Percentiles rank a stretch among this genome's conserved stretches.
phyloP scores from a whole-genome alignment of 2,797 vertebrate genomes.

The Cygnus olor region DNA sequence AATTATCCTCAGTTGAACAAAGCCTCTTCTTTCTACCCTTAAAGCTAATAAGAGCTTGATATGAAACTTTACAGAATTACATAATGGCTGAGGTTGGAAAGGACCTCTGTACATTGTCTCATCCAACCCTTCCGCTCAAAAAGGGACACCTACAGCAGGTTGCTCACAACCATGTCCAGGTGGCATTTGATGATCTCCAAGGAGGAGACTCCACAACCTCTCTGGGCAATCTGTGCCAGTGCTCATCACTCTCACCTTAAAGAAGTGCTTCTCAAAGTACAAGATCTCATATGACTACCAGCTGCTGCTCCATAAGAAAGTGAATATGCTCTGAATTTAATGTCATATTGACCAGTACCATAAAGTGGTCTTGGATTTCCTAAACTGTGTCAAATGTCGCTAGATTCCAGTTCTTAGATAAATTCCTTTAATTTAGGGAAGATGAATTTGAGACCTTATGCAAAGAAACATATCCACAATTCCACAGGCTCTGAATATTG shows the following conservation, averaged over 20 bases:
- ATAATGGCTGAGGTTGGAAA: too few species aligned
- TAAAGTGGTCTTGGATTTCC: neutral
- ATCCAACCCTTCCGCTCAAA: too few species aligned
- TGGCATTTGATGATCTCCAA: too few species aligned
- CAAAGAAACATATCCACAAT: neutral
- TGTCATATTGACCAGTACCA: neutral
- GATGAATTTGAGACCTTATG: neutral
- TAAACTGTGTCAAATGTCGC: neutral
- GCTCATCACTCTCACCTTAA: too few species aligned
- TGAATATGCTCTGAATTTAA: neutral
- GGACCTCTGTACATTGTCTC: too few species aligned
- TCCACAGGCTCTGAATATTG: neutral
- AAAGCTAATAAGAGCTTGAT: neutral
- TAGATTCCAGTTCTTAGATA: neutral
- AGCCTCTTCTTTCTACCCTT: neutral
- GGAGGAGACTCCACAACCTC: too few species aligned
- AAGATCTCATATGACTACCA: neutral
- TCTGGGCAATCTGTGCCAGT: too few species aligned
- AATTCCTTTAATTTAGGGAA: neutral
- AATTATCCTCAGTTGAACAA: neutral
- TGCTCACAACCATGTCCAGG: too few species aligned
- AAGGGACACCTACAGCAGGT: too few species aligned
- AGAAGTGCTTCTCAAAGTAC: too few species aligned
- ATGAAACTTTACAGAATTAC: neutral
- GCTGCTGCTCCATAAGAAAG: neutral